Base-by-base conservation (phyloP, 2,113 vertebrate species). In the Charadrius vociferus region DNA sequence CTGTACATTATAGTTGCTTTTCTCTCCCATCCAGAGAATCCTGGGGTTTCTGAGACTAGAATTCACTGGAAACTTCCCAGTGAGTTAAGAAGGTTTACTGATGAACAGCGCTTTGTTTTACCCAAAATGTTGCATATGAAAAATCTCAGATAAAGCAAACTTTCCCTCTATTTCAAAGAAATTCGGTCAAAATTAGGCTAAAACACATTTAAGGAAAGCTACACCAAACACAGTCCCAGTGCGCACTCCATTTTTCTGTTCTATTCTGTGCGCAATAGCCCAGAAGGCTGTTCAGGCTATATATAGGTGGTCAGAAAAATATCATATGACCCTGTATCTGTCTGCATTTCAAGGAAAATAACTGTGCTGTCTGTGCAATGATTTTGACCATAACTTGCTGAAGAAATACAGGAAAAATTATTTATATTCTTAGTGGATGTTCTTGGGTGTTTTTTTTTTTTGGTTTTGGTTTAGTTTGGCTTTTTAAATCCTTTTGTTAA, bases 391-490 rank as follows among this genome's bases (percentile, higher is more conserved):
- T 55, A 80, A 14, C 17, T 37, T 75, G 29, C 43, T 73, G 12
- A 71, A 26, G 10, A 47, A 59, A 39, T 45, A 39, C 6, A 79
- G 15, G 8, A 4, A 37, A 45, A 43, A 11, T 5, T 2, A 3
- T 17, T 19, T 85, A 7, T 80, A 70, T 79, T 11, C 14, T 18
- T 73, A 18, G 37, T 55, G 5, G 49, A 14, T 50, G 6, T 41
- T 79, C 13, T 29, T 53, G 24, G 7, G 1, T 6, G 9, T 41
- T 2, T 1, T 0, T 1, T 4, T 21, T 56, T 67, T 34, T 8
- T 26, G 6, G 10, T 26, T 37, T 73, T 12, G 3, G 2, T 39
- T 82, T 50, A 3, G 4, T 3, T 68, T 32, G 21, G 6, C 0
- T 63, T 59, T 63, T 68, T n/a, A 7, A 30, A 77, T 39, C 3